Evolutionary conservation across 2,113 vertebrate species (phyloP), one percentile per base, ranked within the genome.

Genomic region (Indri indri): DNA sequence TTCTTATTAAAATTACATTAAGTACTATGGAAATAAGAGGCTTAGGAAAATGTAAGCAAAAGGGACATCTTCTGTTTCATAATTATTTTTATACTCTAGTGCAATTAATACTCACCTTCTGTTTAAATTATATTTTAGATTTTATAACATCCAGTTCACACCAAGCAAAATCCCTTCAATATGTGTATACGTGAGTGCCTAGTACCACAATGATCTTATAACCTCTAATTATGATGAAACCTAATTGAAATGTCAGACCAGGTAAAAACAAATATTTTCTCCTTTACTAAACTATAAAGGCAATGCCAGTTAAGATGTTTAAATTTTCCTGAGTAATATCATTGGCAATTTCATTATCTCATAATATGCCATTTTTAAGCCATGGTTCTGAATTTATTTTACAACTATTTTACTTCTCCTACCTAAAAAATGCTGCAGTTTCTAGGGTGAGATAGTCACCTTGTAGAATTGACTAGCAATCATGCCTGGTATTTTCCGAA

Each of bases 301-400:
- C 8, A 65, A 40, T 73, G 42, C 3, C 34, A 90, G 16, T 91
- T 93, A 96, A 63, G 57, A 57, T 83, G 81, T n/a, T 92, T 91
- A 86, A 77, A 88, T 92, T 97, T 92, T 23, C 30, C 6, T 42
- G 23, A 50, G 23, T 30, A 54, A 37, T 32, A 71, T 47, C 86
- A 65, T 83, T 79, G 91, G 14, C 7, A 70, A 74, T 65, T 95
- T 97, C 59, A 91, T 85, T 83, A 34, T 63, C 37, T 89, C 14
- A 87, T 83, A 90, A 80, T 91, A 70, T 91, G 5, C 54, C 50
- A 66, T 87, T 92, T 91, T 93, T 37, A 92, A 96, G 61, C 10
- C 54, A 79, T 2, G n/a, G 10, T 61, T 88, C 23, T 85, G 50
- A 88, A 73, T 96, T 73, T 84, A 73, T 88, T 37, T 22, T 42